phyloP scores from a whole-genome alignment of 2,797 vertebrate genomes.

The Nasua narica region DNA sequence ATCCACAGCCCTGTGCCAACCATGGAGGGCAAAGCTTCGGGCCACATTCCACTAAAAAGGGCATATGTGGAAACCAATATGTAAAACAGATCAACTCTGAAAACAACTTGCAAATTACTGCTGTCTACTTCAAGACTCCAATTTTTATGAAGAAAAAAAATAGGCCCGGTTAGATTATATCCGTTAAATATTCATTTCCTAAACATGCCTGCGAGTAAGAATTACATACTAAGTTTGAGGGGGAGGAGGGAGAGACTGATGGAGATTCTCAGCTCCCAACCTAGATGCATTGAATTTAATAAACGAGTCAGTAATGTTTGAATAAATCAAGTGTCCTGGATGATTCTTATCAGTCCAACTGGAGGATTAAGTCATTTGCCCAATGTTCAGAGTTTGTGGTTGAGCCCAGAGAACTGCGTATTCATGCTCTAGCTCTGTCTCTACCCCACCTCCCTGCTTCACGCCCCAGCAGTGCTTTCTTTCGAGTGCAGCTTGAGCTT shows the following conservation, averaged over 20 bases:
- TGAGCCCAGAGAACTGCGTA: background rate
- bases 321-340: background rate
- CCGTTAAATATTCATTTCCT: background rate
- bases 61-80: background rate
- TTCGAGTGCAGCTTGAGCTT: background rate
- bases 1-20: background rate
- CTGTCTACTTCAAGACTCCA: background rate
- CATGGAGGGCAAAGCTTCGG: background rate
- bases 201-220: background rate
- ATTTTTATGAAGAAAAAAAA: background rate
- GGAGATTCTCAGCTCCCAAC: background rate
- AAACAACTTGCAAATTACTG: background rate
- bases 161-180: background rate
- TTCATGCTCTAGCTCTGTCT: background rate
- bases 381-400: background rate
- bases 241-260: background rate
- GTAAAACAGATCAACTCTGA: background rate
- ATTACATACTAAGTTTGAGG: background rate
- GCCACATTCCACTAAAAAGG: background rate
- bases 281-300: background rate
- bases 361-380: background rate
- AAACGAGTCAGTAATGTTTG: background rate
- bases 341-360: background rate
- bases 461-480: too few species aligned
- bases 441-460: rapidly evolving